Evolutionary conservation across 2,113 vertebrate species (phyloP).

Genomic region (Uropsilus gracilis): DNA sequence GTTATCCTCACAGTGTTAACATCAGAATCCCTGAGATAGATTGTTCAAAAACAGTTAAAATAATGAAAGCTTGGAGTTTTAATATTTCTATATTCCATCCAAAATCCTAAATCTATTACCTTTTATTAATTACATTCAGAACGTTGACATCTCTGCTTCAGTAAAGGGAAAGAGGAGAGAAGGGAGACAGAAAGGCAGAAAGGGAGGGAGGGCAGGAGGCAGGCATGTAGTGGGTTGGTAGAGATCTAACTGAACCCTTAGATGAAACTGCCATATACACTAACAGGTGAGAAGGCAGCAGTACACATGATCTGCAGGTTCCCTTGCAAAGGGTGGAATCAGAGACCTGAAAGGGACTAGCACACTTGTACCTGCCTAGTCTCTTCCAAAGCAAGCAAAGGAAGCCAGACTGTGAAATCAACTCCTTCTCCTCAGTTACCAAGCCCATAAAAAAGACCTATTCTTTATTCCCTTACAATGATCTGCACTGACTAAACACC

Average conservation of each 20-base stretch:
- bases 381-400: neutral
- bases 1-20: neutral
- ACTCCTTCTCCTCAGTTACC: neutral
- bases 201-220: neutral
- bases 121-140: conserved; percentile 79
- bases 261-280: neutral
- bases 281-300: neutral
- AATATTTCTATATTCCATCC: conserved; percentile 69
- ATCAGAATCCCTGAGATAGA: neutral
- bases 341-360: neutral
- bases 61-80: conserved; percentile 55
- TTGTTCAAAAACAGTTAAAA: neutral
- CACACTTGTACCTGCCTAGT: neutral
- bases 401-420: neutral
- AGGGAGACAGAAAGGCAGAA: neutral
- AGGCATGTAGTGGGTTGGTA: neutral
- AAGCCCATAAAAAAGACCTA: neutral
- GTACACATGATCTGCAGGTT: neutral
- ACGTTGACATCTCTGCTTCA: neutral
- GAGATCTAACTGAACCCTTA: neutral
- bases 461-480: neutral
- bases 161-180: neutral
- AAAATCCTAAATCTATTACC: conserved; percentile 79
- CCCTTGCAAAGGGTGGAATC: neutral
- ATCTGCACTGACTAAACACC: neutral